Percentiles rank a stretch among this genome's conserved stretches.
These are phyloP conservation scores for Diplolepis rosae DNA, from an alignment of 2,888 invertebrate genomes.

Conservation along the genomic window DNA sequence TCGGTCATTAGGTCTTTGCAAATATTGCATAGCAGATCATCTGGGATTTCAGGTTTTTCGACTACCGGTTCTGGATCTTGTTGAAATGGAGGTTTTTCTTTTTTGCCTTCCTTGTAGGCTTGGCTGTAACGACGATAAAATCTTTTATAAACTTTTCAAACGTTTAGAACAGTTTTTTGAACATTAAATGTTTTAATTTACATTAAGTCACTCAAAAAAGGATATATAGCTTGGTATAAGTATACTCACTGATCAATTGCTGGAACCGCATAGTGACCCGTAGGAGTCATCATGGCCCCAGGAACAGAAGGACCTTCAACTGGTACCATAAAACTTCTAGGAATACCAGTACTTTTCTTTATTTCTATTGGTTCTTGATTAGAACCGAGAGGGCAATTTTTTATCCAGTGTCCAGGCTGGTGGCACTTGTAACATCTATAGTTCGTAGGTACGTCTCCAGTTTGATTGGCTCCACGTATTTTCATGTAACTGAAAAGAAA, in stretches of 20 bases:
- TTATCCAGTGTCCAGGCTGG: constrained; percentile 97
- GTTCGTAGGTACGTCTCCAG: constrained; percentile 91
- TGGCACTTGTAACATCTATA: constrained; percentile 97
- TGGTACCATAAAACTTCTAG: constrained; percentile 94
- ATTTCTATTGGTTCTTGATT: constrained; percentile 84
- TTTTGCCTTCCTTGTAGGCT: constrained; percentile 86
- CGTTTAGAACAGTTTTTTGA: no score
- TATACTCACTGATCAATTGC: constrained; percentile 87
- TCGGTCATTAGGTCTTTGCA: constrained; percentile 95
- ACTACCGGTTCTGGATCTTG: constrained; percentile 75
- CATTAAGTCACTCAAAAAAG: no score
- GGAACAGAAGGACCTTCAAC: constrained; percentile 92
- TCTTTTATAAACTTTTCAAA: not conserved
- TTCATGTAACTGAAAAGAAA: constrained; percentile 85
- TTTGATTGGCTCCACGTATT: constrained; percentile 90
- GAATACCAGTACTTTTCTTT: constrained; percentile 97
- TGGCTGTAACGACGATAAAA: constrained; percentile 75
- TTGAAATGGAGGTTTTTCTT: constrained; percentile 80
- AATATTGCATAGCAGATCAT: constrained; percentile 92
- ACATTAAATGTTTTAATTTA: no score
- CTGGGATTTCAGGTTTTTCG: constrained; percentile 85
- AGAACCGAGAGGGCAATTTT: constrained; percentile 89
- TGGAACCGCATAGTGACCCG: constrained; percentile 91
- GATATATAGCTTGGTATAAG: not conserved
- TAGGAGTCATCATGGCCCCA: constrained; percentile 93